Evolutionary conservation across 2,888 invertebrate genomes (phyloP).

Genomic region (Malachius bipustulatus): DNA sequence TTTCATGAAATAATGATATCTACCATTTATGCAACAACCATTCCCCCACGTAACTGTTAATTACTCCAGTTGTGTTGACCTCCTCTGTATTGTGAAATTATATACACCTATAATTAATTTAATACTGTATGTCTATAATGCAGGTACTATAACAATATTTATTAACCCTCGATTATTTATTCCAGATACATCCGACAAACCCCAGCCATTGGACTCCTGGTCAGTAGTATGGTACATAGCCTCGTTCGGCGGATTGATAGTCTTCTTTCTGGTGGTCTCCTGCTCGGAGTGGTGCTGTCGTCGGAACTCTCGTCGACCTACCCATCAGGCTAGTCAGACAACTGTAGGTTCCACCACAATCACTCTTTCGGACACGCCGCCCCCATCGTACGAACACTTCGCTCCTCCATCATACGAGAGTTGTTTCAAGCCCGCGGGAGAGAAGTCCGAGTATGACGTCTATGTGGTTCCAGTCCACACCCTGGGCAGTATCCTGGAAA

Average conservation of each 20-base stretch:
- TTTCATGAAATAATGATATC: too few species aligned
- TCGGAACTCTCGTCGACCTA: conserved; percentile 19
- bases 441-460: conserved; percentile 37
- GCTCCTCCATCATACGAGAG: conserved; percentile 45
- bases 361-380: conserved; percentile 35
- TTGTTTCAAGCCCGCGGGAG: conserved; percentile 22
- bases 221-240: conserved; percentile 47
- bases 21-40: too few species aligned
- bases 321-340: conserved; percentile 28
- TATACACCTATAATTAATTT: too few species aligned
- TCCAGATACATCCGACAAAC: conserved; percentile 19
- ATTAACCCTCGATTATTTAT: too few species aligned
- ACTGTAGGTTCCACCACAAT: conserved; percentile 23
- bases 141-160: too few species aligned
- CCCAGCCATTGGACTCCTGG: conserved; percentile 38
- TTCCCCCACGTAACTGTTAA: too few species aligned
- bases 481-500: conserved; percentile 28
- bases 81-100: too few species aligned
- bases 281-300: conserved; percentile 47
- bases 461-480: conserved; percentile 40
- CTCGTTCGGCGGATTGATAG: conserved; percentile 44
- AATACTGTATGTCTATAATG: too few species aligned
- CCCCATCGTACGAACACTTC: conserved; percentile 44
- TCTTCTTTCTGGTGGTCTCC: conserved; percentile 44
- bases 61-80: too few species aligned